Evolutionary conservation across 2,797 vertebrate species (phyloP), one percentile per base, ranked within the genome.

Genomic region (Arrhamphus sclerolepis): DNA sequence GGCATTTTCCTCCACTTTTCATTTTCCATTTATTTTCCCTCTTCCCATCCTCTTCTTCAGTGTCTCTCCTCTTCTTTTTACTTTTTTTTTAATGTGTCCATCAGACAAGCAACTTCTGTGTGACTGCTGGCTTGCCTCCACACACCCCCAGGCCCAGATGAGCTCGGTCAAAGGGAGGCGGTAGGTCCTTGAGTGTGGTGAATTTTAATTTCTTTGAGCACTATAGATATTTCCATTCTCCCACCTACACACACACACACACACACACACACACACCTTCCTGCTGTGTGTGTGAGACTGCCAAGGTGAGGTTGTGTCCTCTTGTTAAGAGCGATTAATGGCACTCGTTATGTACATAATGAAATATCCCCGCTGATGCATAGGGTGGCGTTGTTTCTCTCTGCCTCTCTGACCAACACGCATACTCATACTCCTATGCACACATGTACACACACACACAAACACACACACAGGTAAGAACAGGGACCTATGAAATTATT

Each of bases 301-400:
- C 86, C 89, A 91, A 91, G 89, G 90, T 90, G 90, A 92, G 92
- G 90, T 91, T 90, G 89, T 78, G 91, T 92, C 92, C 91, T 91
- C 91, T 93, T 92, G 91, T 94, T 93, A 92, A 89, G 89, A 92
- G 87, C 89, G 84, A 91, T 93, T 93, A 92, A 93, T 92, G 91
- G 89, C 81, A 87, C 91, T 92, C 81, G 89, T 93, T 91, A 91
- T 91, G 89, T 90, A 91, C 88, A 90, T 92, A 92, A 92, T 91
- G 90, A 93, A 92, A 92, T 89, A 91, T 92, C 89, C 86, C 86
- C 86, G 84, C 87, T 86, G 86, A 89, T 91, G 89, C 85, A 81
- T 89, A 85, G 85, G 83, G 68, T 83, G 87, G 80, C 66, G 77
- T 85, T 84, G 82, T 80, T 77, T 86, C 80, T 70, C 66, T 41